Conservation (phyloP, 2,797 vertebrate genomes). For the Pantherophis alleghaniensis region DNA sequence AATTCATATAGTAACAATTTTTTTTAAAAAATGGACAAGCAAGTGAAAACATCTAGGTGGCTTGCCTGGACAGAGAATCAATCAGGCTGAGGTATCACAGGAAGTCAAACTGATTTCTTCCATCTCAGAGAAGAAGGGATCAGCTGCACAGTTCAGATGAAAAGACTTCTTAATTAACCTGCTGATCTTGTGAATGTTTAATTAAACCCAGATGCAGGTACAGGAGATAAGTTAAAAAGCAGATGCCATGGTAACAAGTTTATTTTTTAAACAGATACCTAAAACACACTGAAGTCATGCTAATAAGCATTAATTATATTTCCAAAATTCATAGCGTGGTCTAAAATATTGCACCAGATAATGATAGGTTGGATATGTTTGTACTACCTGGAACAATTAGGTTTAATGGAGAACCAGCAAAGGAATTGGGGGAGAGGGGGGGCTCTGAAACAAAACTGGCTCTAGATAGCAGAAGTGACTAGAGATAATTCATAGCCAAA, state of each 20-base stretch:
- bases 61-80: background rate
- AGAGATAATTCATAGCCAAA: background rate
- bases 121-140: slow-evolving; percentile 8
- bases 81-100: background rate
- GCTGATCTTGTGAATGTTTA: slow-evolving; percentile 32
- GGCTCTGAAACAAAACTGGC: too few relatives aligned
- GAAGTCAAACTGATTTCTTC: background rate
- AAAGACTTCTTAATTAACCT: slow-evolving; percentile 28
- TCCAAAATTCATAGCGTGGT: background rate
- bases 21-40: background rate
- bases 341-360: background rate
- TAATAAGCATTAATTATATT: slow-evolving; percentile 20
- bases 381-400: background rate
- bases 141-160: slow-evolving; percentile 13
- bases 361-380: background rate
- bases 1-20: background rate
- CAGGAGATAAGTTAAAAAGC: slow-evolving; percentile 16
- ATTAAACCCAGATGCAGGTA: slow-evolving; percentile 21
- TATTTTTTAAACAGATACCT: background rate
- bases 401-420: background rate
- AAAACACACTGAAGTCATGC: background rate
- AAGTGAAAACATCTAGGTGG: background rate
- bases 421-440: background rate
- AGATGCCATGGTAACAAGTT: background rate
- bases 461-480: background rate